These are phyloP conservation scores for Aeoliscus strigatus DNA, from an alignment of 2,797 vertebrate genomes.

Conservation along the genomic window DNA sequence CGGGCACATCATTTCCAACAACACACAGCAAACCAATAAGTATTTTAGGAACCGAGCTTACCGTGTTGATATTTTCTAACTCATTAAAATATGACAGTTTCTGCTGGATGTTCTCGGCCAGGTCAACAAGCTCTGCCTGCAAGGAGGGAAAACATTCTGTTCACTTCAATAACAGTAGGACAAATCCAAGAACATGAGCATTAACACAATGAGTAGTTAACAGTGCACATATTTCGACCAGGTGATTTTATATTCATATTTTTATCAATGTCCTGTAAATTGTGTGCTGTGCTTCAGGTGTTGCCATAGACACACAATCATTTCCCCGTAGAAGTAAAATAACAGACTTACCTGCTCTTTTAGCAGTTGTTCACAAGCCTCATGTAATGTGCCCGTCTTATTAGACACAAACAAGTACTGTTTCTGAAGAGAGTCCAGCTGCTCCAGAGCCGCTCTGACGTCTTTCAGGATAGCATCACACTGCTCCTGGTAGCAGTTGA, in stretches of 20 bases:
- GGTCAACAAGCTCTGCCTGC: constrained; percentile 90
- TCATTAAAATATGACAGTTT: constrained; percentile 98
- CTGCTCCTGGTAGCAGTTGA: constrained; percentile 93
- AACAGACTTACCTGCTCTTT: constrained; percentile 86
- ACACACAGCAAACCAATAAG: not conserved
- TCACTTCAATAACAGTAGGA: no score
- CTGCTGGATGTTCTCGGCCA: constrained; percentile 96
- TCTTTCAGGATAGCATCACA: constrained; percentile 91
- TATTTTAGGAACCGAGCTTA: constrained; percentile 56
- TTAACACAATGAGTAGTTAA: no score
- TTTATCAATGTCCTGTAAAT: no score
- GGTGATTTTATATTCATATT: no score
- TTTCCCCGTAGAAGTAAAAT: no score
- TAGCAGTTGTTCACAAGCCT: constrained; percentile 94
- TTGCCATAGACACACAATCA: no score
- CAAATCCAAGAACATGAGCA: no score
- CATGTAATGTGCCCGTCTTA: constrained; percentile 92
- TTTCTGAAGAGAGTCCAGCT: constrained; percentile 90
- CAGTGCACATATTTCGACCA: no score
- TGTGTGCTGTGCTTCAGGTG: no score
- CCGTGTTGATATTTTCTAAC: constrained; percentile 92
- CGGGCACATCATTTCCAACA: no score
- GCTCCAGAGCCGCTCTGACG: constrained; percentile 86
- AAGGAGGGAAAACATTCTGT: constrained; percentile 39
- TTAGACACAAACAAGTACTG: constrained; percentile 97